These are phyloP conservation scores for Dryocosmus kuriphilus DNA, from an alignment of 2,888 invertebrate species.

Conservation along the genomic window DNA sequence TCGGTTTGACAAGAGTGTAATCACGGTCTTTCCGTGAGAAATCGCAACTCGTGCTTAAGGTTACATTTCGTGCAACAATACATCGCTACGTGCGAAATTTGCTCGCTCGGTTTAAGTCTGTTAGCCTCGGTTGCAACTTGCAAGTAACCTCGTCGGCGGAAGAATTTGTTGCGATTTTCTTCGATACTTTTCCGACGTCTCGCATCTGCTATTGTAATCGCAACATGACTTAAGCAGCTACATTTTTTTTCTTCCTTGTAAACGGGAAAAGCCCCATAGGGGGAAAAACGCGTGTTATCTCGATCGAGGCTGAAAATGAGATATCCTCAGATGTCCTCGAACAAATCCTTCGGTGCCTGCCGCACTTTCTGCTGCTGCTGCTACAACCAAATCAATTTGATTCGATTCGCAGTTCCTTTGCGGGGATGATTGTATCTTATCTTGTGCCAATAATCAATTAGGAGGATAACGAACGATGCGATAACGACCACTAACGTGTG, in stretches of 20 bases:
- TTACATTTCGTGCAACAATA: constrained; percentile 30
- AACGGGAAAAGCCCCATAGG: not conserved
- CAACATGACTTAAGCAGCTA: not conserved
- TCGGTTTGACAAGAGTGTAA: not conserved
- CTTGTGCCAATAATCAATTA: constrained; percentile 11
- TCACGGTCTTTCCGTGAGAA: not conserved
- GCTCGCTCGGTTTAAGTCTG: constrained; percentile 26
- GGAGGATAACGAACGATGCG: constrained; percentile 15
- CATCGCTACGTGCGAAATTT: not conserved
- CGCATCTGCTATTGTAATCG: not conserved
- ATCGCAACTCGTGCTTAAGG: constrained; percentile 9
- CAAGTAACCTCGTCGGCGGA: constrained; percentile 2
- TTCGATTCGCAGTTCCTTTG: not conserved
- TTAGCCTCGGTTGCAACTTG: not conserved
- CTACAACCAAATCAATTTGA: not conserved
- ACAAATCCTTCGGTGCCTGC: constrained; percentile 35
- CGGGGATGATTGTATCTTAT: constrained; percentile 17
- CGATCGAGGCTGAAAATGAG: constrained; percentile 9
- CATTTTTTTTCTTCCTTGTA: not conserved
- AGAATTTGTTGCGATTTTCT: constrained; percentile 11
- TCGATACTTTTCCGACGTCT: not conserved
- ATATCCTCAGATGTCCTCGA: constrained; percentile 11
- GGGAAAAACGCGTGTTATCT: not conserved
- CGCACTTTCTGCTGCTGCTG: not conserved
- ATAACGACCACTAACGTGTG: not conserved